Evolutionary conservation across 2,888 invertebrate species (phyloP), one percentile per base, ranked within the genome.

Genomic region (Tenthredo livida): DNA sequence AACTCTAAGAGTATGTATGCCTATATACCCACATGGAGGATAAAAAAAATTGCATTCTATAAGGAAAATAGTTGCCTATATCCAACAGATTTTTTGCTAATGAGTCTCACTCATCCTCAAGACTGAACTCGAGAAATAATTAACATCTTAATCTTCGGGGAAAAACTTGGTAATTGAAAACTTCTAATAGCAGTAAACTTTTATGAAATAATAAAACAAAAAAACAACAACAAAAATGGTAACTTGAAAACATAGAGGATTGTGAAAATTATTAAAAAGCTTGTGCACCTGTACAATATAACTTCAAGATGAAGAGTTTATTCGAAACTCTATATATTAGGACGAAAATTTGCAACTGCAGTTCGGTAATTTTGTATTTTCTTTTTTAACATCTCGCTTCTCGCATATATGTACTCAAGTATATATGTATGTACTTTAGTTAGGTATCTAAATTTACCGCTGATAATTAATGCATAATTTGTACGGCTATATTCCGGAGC

Each of bases 401-500:
- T 37, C 37, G n/a, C 50, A n/a, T 5, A n/a, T 5, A 9, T 61
- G 10, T 61, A 58, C 10, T 2, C 25, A 61, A 0, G 12, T 25
- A 61, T 10, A 5, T 25, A 25, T 25, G n/a, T 25, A 61, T 10
- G 10, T 9, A 61, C 37, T 37, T 61, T 10, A 12, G 2, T 21
- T n/a, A 10, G 29, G 61, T 25, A 25, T 25, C 33, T 67, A 67
- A 67, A 67, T 67, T 67, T 33, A 25, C 12, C 29, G 6, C 17
- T 67, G 67, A 67, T 33, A 67, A 67, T 67, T 67, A 67, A 67
- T 67, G 67, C 67, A 67, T 67, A 67, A 67, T 67, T 67, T 33
- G 67, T 67, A 67, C 67, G 33, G 29, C 12, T 33, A 25, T 33
- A 67, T 67, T 33, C 67, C 33, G 33, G 33, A 67, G 67, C 67